Evolutionary conservation across 2,113 vertebrate genomes (phyloP).

Genomic region (Motacilla alba): DNA sequence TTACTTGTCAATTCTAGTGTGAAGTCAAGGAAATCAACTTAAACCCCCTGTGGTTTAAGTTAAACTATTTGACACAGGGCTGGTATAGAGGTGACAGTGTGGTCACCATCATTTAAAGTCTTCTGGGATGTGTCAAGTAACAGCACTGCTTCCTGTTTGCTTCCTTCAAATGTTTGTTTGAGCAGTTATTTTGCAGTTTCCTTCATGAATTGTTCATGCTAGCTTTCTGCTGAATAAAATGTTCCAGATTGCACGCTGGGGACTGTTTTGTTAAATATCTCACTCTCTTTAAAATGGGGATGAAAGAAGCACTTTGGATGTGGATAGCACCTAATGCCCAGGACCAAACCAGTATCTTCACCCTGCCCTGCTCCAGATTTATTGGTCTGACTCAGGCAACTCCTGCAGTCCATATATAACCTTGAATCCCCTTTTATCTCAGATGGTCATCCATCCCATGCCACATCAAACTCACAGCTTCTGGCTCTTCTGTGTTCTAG

Average conservation of each 20-base stretch:
- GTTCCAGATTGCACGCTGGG: too few relatives aligned
- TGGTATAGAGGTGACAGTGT: background rate
- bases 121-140: background rate
- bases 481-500: background rate
- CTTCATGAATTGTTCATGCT: background rate
- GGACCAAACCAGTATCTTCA: background rate
- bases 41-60: background rate
- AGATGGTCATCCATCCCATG: background rate
- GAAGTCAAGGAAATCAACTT: background rate
- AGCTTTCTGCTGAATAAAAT: background rate
- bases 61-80: background rate
- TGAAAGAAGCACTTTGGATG: background rate
- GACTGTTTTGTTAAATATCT: background rate
- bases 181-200: background rate
- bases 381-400: accelerated
- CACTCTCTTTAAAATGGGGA: background rate
- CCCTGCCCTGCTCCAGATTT: background rate
- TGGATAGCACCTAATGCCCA: background rate
- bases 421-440: background rate
- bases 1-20: background rate
- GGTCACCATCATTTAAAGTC: background rate
- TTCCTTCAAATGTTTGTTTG: background rate
- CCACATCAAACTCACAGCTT: background rate
- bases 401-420: background rate
- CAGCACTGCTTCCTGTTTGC: background rate